Percentiles rank a stretch among this genome's conserved stretches.
Evolutionary conservation across 1,140 invertebrate species (phyloP).

Genomic region (Radopholus similis): DNA sequence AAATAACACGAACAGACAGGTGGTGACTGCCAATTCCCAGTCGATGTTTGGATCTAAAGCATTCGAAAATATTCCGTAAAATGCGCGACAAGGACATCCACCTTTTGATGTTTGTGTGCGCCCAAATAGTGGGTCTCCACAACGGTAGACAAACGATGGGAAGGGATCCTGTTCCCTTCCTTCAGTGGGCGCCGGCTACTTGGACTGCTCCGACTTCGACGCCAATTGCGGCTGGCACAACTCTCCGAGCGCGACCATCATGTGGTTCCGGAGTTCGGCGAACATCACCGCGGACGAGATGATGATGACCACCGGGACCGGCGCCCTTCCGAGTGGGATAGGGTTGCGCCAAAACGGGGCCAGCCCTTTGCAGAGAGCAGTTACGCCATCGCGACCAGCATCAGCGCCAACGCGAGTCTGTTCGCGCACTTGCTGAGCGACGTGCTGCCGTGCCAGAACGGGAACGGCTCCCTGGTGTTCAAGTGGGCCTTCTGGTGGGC

Average conservation of each 20-base stretch:
- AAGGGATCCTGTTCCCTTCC: no score
- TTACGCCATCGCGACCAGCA: conserved; percentile 10
- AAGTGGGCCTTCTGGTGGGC: background rate
- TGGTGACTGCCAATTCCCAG: no score
- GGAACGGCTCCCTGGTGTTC: conserved; percentile 4
- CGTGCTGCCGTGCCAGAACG: background rate
- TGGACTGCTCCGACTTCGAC: conserved; percentile 10
- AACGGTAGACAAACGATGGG: no score
- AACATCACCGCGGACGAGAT: background rate
- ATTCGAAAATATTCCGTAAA: no score
- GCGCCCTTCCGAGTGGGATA: background rate
- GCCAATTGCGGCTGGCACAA: conserved; percentile 9
- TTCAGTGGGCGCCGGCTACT: no score
- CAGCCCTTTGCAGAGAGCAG: background rate
- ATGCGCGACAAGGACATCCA: no score
- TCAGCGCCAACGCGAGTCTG: background rate
- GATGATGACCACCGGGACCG: background rate
- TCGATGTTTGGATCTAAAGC: no score
- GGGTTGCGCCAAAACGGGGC: background rate
- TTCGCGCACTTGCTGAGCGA: conserved; percentile 2
- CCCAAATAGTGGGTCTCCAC: no score
- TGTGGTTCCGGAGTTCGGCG: conserved; percentile 18
- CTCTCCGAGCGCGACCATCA: background rate
- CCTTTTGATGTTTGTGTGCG: no score
- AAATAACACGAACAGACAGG: no score